phyloP scores from a whole-genome alignment of 2,797 vertebrate genomes.

The Falco concolor region DNA sequence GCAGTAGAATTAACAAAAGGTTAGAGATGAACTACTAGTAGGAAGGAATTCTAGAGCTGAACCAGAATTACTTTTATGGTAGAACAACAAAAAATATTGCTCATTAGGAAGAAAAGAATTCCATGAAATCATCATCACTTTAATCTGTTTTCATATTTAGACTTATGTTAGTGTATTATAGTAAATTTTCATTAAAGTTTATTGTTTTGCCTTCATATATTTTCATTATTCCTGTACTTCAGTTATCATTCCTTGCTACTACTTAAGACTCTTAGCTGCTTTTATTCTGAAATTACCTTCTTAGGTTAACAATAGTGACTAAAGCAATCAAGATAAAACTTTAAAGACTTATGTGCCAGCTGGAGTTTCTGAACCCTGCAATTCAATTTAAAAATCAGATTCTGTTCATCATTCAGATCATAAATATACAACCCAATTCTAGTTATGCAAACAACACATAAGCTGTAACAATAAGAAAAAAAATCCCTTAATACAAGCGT shows the following conservation, averaged over 20 bases:
- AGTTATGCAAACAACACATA: background rate
- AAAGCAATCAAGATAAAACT: background rate
- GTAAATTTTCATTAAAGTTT: background rate
- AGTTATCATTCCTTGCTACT: background rate
- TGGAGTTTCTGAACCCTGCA: background rate
- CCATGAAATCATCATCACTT: background rate
- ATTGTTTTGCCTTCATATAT: background rate
- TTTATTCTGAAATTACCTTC: constrained; percentile 13
- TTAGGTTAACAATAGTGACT: background rate
- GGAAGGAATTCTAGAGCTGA: background rate
- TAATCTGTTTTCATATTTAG: background rate
- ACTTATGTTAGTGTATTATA: background rate
- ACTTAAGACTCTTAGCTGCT: background rate
- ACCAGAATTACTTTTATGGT: background rate
- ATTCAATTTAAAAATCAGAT: background rate
- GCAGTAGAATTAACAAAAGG: background rate
- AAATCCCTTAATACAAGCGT: background rate
- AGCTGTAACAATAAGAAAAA: background rate
- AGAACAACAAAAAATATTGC: background rate
- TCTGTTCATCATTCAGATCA: background rate
- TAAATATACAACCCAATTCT: background rate
- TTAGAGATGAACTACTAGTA: background rate
- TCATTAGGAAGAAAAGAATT: background rate
- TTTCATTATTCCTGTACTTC: background rate
- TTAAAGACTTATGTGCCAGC: background rate